Evolutionary conservation across 92 coral and sea anemone species (phyloP).

Genomic region (Scolanthus callimorphus): DNA sequence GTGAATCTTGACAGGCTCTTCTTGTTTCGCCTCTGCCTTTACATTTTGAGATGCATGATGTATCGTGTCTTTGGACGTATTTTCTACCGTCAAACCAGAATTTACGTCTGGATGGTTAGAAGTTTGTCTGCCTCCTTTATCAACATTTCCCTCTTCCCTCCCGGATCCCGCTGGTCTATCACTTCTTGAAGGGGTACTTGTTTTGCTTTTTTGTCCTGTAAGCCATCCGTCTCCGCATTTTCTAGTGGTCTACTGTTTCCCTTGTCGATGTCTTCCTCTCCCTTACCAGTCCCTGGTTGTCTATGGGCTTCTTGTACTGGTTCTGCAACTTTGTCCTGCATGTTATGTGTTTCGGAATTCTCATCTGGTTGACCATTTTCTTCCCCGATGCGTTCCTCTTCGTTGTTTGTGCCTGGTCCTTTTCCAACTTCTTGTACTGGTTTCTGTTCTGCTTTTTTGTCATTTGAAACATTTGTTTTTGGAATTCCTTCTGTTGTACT

Average conservation of each 20-base stretch:
- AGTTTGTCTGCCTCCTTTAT: not conserved
- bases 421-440: not conserved
- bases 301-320: no score
- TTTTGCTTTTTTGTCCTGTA: not conserved
- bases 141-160: no score
- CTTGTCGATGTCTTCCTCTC: not conserved
- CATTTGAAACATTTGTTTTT: no score
- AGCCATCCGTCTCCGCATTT: not conserved
- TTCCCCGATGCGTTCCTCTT: not conserved
- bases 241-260: not conserved
- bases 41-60: not conserved
- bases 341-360: no score
- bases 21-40: not conserved
- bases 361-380: not conserved
- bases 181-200: no score
- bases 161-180: no score
- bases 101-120: not conserved
- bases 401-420: not conserved
- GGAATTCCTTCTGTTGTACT: not conserved
- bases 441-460: not conserved
- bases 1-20: no score
- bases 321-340: no score
- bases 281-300: not conserved
- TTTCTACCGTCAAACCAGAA: constrained; percentile 5
- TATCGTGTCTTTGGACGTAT: constrained; percentile 26